These are phyloP conservation scores for Seriola quinqueradiata DNA, from an alignment of 2,113 vertebrate genomes.

Conservation along the genomic window DNA sequence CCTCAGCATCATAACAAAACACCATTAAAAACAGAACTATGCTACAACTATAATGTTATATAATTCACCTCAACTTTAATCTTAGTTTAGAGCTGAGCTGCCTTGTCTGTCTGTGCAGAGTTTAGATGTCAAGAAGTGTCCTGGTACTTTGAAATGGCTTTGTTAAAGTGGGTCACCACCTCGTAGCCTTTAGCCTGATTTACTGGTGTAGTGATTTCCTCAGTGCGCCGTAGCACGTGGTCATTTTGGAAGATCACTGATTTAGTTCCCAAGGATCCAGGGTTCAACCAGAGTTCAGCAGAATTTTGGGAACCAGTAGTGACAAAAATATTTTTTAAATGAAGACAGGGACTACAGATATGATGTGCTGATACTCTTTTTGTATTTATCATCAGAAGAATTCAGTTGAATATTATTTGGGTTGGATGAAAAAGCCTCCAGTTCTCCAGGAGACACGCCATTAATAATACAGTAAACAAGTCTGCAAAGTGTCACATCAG, in stretches of 20 bases:
- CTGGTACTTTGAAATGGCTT: not conserved
- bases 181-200: constrained; percentile 7
- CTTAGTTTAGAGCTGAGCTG: not conserved
- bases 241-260: constrained; percentile 13
- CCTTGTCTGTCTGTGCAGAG: not conserved
- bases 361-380: not conserved
- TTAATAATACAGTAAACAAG: too few relatives aligned
- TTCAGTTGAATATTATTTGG: too few relatives aligned
- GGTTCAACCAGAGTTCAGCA: constrained; percentile 56
- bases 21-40: constrained; percentile 10
- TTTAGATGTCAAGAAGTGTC: not conserved
- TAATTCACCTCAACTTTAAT: not conserved
- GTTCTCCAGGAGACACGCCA: too few relatives aligned
- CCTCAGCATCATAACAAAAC: constrained; percentile 32
- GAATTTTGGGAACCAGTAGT: not conserved
- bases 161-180: not conserved
- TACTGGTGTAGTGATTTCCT: not conserved
- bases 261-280: constrained; percentile 31
- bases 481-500: not conserved
- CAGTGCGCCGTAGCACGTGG: not conserved
- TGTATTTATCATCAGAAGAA: not conserved
- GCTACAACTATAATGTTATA: not conserved
- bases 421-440: too few relatives aligned
- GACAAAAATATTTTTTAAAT: not conserved
- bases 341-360: not conserved